Evolutionary conservation across 2,113 vertebrate genomes (phyloP).

Genomic region (Pelmatolapia mariae): DNA sequence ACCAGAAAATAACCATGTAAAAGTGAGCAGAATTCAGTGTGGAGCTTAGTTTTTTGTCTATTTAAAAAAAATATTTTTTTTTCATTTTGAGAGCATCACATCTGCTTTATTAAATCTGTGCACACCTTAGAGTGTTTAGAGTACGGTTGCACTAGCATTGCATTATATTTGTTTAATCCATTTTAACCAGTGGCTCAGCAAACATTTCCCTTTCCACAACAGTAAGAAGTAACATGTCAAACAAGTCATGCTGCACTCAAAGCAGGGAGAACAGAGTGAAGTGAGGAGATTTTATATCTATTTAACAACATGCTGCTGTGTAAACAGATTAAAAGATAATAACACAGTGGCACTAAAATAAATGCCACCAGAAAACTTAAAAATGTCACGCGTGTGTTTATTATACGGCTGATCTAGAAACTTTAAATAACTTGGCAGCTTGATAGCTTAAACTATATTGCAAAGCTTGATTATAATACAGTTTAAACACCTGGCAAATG

Average conservation of each 20-base stretch:
- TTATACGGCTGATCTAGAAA: background rate
- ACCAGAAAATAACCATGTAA: conserved; percentile 1
- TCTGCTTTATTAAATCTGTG: background rate
- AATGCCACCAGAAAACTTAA: background rate
- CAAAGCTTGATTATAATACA: background rate
- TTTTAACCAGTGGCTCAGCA: background rate
- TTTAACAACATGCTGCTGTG: background rate
- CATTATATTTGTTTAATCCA: background rate
- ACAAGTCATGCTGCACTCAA: background rate
- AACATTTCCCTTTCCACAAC: background rate
- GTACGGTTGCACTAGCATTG: background rate
- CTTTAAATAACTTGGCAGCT: background rate
- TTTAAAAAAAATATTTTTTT: rapidly evolving
- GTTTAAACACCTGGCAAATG: background rate
- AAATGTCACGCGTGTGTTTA: background rate
- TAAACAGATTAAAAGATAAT: background rate
- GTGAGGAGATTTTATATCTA: background rate
- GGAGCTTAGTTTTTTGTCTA: background rate
- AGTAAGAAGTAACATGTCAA: background rate
- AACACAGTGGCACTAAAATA: background rate
- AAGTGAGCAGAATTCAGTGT: background rate
- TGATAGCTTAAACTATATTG: background rate
- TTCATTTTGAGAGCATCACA: background rate
- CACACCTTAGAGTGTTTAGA: background rate
- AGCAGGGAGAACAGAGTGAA: background rate